Percentiles rank a stretch among this genome's conserved stretches.
These are phyloP conservation scores for Cyrtorhinus lividipennis DNA, from an alignment of 1,140 invertebrate genomes.

Conservation along the genomic window DNA sequence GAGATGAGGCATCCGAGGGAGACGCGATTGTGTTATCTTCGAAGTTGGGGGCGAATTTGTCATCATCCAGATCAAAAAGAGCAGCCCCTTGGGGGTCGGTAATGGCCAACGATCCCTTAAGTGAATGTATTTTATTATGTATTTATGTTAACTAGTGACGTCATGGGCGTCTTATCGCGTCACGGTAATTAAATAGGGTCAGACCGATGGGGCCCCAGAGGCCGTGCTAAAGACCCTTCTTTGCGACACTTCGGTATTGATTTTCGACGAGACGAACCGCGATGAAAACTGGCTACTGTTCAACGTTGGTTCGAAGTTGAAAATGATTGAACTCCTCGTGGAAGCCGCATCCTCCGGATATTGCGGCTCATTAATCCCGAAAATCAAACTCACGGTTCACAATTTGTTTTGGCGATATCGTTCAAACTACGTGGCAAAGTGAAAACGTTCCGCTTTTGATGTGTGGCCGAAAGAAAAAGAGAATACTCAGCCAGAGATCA, in stretches of 20 bases:
- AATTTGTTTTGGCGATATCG: too few species aligned
- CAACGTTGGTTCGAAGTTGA: too few species aligned
- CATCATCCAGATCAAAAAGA: constrained; percentile 11
- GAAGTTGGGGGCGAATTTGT: constrained; percentile 2
- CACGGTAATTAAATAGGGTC: constrained; percentile 17
- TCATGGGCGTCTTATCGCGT: constrained; percentile 19
- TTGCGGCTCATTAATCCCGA: too few species aligned
- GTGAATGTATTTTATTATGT: constrained; percentile 25
- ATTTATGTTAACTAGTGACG: constrained; percentile 25
- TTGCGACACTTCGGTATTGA: background rate
- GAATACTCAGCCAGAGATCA: too few species aligned
- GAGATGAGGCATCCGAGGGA: background rate
- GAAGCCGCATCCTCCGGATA: too few species aligned
- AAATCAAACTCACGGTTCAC: too few species aligned
- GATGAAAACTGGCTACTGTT: too few species aligned
- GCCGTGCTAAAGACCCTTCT: background rate
- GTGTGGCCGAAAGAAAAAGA: too few species aligned
- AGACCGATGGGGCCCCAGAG: background rate
- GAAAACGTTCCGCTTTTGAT: too few species aligned
- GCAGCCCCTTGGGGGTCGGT: background rate
- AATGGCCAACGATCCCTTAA: constrained; percentile 12
- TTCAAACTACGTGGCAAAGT: too few species aligned
- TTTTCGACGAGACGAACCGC: too few species aligned
- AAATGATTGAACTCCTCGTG: too few species aligned
- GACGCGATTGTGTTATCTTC: constrained; percentile 2